Evolutionary conservation across 2,113 vertebrate species (phyloP).

Genomic region (Ellobius talpinus): DNA sequence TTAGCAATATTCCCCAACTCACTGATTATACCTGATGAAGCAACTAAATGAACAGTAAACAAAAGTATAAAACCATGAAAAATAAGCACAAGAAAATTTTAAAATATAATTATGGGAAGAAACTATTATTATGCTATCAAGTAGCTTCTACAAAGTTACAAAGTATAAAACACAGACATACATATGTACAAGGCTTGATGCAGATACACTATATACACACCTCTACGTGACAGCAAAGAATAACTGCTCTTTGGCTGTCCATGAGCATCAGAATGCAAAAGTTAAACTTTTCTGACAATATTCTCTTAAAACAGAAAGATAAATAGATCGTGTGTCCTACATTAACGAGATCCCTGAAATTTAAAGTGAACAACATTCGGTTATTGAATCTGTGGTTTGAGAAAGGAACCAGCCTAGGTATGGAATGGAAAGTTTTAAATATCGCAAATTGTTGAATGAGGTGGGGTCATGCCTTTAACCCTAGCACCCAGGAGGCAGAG

Average conservation of each 20-base stretch:
- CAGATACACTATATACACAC: not conserved
- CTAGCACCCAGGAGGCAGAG: not conserved
- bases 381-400: not conserved
- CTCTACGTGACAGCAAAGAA: not conserved
- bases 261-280: not conserved
- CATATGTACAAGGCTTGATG: not conserved
- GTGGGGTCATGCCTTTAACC: not conserved
- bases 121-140: not conserved
- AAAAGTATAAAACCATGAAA: slow-evolving; percentile 28
- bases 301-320: not conserved
- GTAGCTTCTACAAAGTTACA: not conserved
- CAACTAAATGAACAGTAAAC: not conserved
- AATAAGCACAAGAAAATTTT: not conserved
- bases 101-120: not conserved
- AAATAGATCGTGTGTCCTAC: not conserved
- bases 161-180: not conserved
- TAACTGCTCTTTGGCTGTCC: not conserved
- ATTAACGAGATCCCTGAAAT: not conserved
- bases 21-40: not conserved
- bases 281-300: not conserved
- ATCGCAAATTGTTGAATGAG: not conserved
- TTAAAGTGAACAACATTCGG: not conserved
- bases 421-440: not conserved
- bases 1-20: not conserved
- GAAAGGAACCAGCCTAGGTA: not conserved